Evolutionary conservation across 2,888 invertebrate species (phyloP).

Genomic region (Drosophila sordidula): DNA sequence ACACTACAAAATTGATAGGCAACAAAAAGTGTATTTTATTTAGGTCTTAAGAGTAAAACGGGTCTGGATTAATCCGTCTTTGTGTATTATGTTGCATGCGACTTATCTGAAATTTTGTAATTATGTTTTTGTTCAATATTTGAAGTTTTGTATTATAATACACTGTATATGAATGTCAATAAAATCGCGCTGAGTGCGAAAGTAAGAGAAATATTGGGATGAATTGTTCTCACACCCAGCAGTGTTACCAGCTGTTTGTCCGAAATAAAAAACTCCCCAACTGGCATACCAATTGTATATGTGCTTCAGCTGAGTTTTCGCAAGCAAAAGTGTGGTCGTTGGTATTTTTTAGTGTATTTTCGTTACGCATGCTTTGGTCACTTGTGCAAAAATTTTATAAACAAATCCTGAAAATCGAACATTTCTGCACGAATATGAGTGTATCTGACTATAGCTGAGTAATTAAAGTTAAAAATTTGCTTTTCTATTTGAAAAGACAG

Average conservation of each 20-base stretch:
- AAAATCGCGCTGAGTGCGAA: not conserved
- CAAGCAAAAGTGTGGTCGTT: not conserved
- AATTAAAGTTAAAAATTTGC: not conserved
- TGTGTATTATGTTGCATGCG: not conserved
- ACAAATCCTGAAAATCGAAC: slow-evolving; percentile 26
- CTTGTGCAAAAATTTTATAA: slow-evolving; percentile 18
- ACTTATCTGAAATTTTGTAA: not conserved
- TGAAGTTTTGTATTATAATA: too few relatives aligned
- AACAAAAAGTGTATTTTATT: too few relatives aligned
- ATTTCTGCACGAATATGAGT: slow-evolving; percentile 25
- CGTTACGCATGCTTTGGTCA: slow-evolving; percentile 17
- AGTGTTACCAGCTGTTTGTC: slow-evolving; percentile 18
- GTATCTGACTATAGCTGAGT: not conserved
- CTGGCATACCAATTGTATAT: not conserved
- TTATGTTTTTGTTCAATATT: not conserved
- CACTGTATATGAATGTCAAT: not conserved
- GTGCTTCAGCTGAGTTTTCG: slow-evolving; percentile 28
- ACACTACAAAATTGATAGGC: not conserved
- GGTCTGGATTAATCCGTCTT: not conserved
- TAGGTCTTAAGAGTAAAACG: too few relatives aligned
- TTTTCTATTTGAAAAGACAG: slow-evolving; percentile 1
- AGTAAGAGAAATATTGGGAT: not conserved
- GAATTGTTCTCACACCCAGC: not conserved
- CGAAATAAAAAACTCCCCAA: too few relatives aligned
- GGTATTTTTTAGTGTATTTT: slow-evolving; percentile 42